Base-by-base conservation (phyloP, 2,113 vertebrate species). In the Festucalex cinctus region DNA sequence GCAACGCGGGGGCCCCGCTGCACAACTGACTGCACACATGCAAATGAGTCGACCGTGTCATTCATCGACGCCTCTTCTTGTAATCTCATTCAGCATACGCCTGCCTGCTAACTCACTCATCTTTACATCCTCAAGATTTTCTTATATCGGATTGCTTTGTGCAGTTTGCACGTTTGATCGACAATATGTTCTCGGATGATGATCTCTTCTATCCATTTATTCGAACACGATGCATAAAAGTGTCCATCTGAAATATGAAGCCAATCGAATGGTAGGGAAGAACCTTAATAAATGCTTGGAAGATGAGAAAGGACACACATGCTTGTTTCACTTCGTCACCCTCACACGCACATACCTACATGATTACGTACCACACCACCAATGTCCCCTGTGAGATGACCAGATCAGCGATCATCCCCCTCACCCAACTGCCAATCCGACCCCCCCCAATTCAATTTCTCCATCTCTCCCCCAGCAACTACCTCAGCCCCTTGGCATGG, bases 401-500 rank as follows among this genome's bases (percentile, higher is more conserved):
- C 12, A 66, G 56, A 77, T 79, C 51, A 63, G 49, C 63, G 64
- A 19, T 72, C 37, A 32, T 57, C 20, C 69, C 83, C 70, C 64
- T 63, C 53, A 51, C 28, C 68, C 56, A 58, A 19, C 54, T 20
- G 53, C 32, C 35, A 65, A 46, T 28, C 58, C 28, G 14, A 61
- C 64, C 12, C 70, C 70, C 64, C 67, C 73, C 64, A 35, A 76
- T 68, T 73, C 73, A 44, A 63, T 77, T 66, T 41, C 66, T 73
- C 70, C 72, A 70, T 80, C 75, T 28, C 35, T 66, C 66, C 53
- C 79, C 64, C 63, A 63, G 71, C 77, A 77, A 86, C 82, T 85
- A 84, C 88, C 77, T 90, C 88, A 89, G 81, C 81, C 88, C 80
- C 85, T 74, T 83, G 85, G 85, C 87, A 91, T 91, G 87, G 73